A percentile compares a stretch with the other conserved stretches of the same genome.
These are phyloP conservation scores for Ibidorhyncha struthersii DNA, from an alignment of 2,113 vertebrate species.

Conservation along the genomic window DNA sequence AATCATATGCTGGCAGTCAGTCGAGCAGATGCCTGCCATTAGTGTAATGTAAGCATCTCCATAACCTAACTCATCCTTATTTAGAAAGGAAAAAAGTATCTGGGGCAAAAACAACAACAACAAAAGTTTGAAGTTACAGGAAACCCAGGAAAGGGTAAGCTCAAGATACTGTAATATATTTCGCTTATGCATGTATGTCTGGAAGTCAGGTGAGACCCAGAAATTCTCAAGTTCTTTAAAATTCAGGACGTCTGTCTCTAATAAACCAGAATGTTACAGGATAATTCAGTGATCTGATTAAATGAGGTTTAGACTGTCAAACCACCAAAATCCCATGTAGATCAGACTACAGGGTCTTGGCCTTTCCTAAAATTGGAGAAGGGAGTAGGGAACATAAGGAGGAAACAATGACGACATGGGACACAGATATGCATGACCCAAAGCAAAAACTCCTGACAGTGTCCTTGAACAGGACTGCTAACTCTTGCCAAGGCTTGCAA, in stretches of 20 bases:
- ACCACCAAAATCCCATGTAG: neutral
- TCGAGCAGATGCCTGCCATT: slow-evolving; percentile 13
- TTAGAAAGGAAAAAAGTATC: neutral
- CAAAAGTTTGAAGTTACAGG: neutral
- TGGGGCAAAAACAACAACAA: neutral
- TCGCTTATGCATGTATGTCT: neutral
- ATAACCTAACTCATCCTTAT: slow-evolving; percentile 9
- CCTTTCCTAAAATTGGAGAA: neutral
- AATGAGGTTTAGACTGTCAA: neutral
- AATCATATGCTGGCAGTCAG: neutral
- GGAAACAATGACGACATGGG: neutral
- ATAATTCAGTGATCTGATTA: neutral
- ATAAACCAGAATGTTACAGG: neutral
- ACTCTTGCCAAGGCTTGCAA: neutral
- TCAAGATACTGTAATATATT: neutral
- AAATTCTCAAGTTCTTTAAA: neutral
- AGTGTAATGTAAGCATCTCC: neutral
- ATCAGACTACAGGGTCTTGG: neutral
- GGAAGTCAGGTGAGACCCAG: neutral
- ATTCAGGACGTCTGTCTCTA: neutral
- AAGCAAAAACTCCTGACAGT: neutral
- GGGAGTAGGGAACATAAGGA: neutral
- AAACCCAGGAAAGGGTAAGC: neutral
- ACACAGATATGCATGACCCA: neutral
- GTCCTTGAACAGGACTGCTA: neutral